Percentiles rank a stretch among this genome's conserved stretches.
Evolutionary conservation across 2,113 vertebrate genomes (phyloP).

Genomic region (Vireo altiloquus): DNA sequence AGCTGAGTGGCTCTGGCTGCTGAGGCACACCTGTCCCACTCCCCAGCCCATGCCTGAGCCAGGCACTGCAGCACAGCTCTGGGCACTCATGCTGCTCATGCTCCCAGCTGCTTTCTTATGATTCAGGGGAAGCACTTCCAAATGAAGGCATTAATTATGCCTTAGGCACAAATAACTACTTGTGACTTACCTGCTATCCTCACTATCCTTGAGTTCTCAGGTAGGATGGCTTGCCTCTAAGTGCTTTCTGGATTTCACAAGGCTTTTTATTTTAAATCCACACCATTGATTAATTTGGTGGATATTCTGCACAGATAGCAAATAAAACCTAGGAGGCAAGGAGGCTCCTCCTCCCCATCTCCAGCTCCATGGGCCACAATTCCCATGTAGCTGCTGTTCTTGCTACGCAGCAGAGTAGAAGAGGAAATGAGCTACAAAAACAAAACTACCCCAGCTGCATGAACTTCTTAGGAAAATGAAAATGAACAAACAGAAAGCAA

Average conservation of each 20-base stretch:
- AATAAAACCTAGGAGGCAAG: neutral
- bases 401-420: neutral
- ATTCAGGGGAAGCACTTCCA: neutral
- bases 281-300: neutral
- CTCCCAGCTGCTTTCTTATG: neutral
- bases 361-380: neutral
- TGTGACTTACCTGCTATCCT: neutral
- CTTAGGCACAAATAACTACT: neutral
- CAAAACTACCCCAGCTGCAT: neutral
- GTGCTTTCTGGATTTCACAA: neutral
- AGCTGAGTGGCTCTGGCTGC: neutral
- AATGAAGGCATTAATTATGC: neutral
- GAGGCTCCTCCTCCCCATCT: neutral
- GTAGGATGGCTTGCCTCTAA: neutral
- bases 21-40: neutral
- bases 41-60: neutral
- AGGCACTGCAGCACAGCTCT: neutral
- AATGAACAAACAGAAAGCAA: neutral
- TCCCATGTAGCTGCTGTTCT: neutral
- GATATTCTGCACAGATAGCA: neutral
- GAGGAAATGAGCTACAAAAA: neutral
- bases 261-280: neutral
- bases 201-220: neutral
- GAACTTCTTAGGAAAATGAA: neutral
- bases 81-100: rapidly evolving